Evolutionary conservation across 1,140 invertebrate genomes (phyloP).

Genomic region (Aphelenchoides fujianensis): DNA sequence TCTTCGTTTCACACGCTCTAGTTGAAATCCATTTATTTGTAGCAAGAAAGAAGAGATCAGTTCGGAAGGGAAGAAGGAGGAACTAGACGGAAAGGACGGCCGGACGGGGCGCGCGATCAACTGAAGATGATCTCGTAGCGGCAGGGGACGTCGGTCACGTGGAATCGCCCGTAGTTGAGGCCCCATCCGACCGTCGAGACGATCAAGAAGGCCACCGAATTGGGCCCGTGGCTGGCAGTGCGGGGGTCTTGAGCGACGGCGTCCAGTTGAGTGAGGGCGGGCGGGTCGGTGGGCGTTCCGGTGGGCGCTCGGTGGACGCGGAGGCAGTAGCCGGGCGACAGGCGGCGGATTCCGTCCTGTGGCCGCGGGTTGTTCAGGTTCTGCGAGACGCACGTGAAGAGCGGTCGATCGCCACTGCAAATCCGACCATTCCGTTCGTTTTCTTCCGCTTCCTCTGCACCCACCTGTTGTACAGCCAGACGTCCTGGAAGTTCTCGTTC

Average conservation of each 20-base stretch:
- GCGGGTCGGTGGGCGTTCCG: slow-evolving; percentile 21
- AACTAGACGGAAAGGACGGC: not conserved
- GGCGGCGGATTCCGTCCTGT: slow-evolving; percentile 51
- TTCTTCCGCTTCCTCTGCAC: not conserved
- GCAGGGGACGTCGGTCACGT: slow-evolving; percentile 57
- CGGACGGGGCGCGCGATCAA: slow-evolving; percentile 25
- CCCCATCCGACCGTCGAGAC: slow-evolving; percentile 58
- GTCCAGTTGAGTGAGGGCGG: not conserved
- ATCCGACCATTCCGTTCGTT: slow-evolving; percentile 6
- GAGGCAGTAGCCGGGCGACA: slow-evolving; percentile 61
- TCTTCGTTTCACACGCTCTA: too few species aligned
- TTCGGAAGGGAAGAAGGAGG: not conserved
- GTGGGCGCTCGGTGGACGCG: slow-evolving; percentile 53
- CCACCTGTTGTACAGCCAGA: slow-evolving; percentile 63
- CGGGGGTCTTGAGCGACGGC: too few species aligned
- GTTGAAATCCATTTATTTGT: not conserved
- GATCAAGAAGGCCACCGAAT: slow-evolving; percentile 50
- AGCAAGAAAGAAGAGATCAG: not conserved
- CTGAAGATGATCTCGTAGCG: slow-evolving; percentile 59
- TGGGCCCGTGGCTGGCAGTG: slow-evolving; percentile 10
- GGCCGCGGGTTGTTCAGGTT: slow-evolving; percentile 37
- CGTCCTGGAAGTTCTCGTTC: slow-evolving; percentile 52
- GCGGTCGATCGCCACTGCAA: slow-evolving; percentile 56
- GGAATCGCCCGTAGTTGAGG: slow-evolving; percentile 52
- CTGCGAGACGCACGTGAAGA: slow-evolving; percentile 56